Evolutionary conservation across 2,888 invertebrate species (phyloP).

Genomic region (Nudaria mundana): DNA sequence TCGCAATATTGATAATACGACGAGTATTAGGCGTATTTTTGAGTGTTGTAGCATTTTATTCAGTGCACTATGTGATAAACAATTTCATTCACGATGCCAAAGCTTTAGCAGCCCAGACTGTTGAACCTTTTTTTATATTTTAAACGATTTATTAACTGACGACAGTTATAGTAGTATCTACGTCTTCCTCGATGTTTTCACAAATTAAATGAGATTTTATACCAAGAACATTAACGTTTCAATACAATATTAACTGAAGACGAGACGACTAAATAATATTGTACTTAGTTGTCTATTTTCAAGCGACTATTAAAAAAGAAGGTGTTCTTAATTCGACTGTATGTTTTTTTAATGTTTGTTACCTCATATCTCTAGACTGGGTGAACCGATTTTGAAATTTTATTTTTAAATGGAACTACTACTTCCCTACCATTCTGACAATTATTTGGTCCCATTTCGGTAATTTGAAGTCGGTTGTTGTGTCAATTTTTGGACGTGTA

Average conservation of each 20-base stretch:
- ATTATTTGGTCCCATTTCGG: too few relatives aligned
- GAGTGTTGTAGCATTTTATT: constrained; percentile 5
- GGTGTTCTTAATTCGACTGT: too few relatives aligned
- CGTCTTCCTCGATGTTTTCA: constrained; percentile 7
- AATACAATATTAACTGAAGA: constrained; percentile 9
- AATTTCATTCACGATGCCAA: constrained; percentile 1
- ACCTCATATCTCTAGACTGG: too few relatives aligned
- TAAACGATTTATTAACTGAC: constrained; percentile 20
- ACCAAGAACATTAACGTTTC: constrained; percentile 1
- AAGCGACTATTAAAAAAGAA: too few relatives aligned
- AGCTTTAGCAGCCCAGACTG: constrained; percentile 6
- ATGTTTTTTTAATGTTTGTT: neutral
- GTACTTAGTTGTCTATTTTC: neutral
- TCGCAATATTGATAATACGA: constrained; percentile 19
- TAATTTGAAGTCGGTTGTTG: too few relatives aligned
- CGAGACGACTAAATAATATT: neutral
- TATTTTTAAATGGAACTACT: too few relatives aligned
- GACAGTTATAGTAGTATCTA: constrained; percentile 21
- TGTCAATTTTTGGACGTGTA: too few relatives aligned
- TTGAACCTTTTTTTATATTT: constrained; percentile 12
- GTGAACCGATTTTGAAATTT: too few relatives aligned
- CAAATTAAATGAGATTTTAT: constrained; percentile 12
- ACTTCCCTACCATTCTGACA: neutral
- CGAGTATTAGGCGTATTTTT: too few relatives aligned
- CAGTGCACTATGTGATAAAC: neutral